A percentile compares a stretch with the other conserved stretches of the same genome.
phyloP scores from a whole-genome alignment of 1,140 invertebrate genomes.

The Helicoverpa zea region DNA sequence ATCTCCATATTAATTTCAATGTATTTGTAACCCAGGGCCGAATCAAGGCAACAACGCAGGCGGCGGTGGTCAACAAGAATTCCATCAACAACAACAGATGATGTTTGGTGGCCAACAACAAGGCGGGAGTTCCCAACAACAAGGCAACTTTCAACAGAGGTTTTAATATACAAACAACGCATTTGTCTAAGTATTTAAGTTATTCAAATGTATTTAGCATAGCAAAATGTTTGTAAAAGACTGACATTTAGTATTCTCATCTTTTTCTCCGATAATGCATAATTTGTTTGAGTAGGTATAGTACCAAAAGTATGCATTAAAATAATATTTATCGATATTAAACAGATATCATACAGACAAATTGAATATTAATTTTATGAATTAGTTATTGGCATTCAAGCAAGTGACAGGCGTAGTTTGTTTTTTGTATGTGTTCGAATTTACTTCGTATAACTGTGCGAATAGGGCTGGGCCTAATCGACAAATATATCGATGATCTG shows the following conservation, averaged over 20 bases:
- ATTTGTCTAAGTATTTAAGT: constrained; percentile 20
- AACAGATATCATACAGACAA: too few relatives aligned
- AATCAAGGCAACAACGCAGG: constrained; percentile 82
- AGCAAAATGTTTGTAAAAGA: constrained; percentile 27
- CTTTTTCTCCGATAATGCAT: not conserved
- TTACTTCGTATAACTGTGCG: not conserved
- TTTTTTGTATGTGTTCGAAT: too few relatives aligned
- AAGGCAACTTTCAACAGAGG: constrained; percentile 90
- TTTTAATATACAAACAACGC: constrained; percentile 60
- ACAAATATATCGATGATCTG: not conserved
- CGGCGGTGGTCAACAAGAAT: constrained; percentile 86
- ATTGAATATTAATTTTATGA: too few relatives aligned
- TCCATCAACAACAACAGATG: constrained; percentile 88
- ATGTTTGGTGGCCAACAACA: constrained; percentile 86
- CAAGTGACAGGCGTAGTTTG: too few relatives aligned
- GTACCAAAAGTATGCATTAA: not conserved
- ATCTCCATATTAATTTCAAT: not conserved
- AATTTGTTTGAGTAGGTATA: not conserved
- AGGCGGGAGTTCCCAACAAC: constrained; percentile 85
- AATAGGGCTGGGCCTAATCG: not conserved
- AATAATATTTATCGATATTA: too few relatives aligned
- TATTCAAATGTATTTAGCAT: not conserved
- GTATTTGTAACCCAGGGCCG: constrained; percentile 65
- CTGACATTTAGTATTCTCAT: constrained; percentile 25
- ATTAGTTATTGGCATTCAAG: too few relatives aligned